Conservation (phyloP, 2,113 vertebrate species). For the Murina feae region DNA sequence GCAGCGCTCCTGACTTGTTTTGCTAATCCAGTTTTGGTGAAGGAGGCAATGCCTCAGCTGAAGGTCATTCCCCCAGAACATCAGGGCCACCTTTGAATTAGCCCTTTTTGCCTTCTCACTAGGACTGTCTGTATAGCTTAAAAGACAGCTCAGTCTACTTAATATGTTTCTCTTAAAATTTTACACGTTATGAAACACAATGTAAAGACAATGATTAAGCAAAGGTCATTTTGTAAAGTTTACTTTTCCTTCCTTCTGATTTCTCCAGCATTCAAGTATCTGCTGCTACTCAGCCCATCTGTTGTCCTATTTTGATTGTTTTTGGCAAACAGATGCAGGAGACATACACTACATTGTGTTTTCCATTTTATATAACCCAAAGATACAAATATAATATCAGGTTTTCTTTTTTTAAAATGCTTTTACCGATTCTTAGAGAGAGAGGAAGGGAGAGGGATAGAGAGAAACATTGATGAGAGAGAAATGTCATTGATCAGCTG, state of each 20-base stretch:
- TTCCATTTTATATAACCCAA: slow-evolving; percentile 59
- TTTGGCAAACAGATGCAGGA: slow-evolving; percentile 55
- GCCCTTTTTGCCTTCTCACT: no score
- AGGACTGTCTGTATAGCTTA: background rate
- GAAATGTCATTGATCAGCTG: no score
- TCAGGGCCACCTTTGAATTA: no score
- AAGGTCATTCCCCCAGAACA: no score
- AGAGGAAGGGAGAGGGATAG: no score
- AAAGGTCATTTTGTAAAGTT: slow-evolving; percentile 34
- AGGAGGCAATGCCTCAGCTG: no score
- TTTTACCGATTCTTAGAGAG: no score
- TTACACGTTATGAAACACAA: background rate
- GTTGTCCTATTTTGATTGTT: slow-evolving; percentile 60
- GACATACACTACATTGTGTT: slow-evolving; percentile 33
- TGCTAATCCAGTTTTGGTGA: no score
- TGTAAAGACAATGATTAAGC: slow-evolving; percentile 37
- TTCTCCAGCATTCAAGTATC: slow-evolving; percentile 40
- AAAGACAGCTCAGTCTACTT: background rate
- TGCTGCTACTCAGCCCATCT: slow-evolving; percentile 53
- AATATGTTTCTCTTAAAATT: slow-evolving; percentile 23
- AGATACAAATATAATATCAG: slow-evolving; percentile 31
- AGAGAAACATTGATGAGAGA: no score
- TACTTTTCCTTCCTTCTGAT: slow-evolving; percentile 44
- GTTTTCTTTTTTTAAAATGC: no score
- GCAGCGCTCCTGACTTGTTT: no score